A percentile compares a stretch with the other conserved stretches of the same genome.
Conservation (phyloP, 2,797 vertebrate genomes). For the Ciconia nigra region DNA sequence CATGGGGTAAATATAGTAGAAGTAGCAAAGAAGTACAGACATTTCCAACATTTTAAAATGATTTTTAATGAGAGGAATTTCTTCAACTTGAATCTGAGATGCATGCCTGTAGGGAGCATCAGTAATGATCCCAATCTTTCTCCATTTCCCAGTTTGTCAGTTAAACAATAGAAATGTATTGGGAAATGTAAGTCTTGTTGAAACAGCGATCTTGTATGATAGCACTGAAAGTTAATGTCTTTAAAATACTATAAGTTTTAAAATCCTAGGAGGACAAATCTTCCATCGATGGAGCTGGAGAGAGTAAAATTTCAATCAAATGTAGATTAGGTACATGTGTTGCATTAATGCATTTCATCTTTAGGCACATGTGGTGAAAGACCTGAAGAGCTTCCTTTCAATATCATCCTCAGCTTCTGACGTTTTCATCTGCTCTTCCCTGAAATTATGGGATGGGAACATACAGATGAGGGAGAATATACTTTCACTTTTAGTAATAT, state of each 20-base stretch:
- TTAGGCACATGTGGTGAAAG: background rate
- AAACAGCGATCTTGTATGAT: background rate
- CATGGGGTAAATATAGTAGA: background rate
- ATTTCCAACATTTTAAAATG: background rate
- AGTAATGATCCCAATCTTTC: background rate
- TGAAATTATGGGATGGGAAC: conserved; percentile 46
- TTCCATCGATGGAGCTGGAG: conserved; percentile 11
- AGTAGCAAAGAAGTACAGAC: conserved; percentile 38
- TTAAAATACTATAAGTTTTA: conserved; percentile 19
- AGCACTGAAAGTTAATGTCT: conserved; percentile 15
- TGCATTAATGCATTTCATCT: conserved; percentile 38
- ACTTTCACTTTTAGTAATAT: background rate
- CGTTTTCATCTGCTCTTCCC: conserved; percentile 27
- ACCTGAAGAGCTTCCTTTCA: conserved; percentile 53
- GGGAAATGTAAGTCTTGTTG: conserved; percentile 15
- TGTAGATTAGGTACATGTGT: conserved; percentile 25
- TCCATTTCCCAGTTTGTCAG: conserved; percentile 15
- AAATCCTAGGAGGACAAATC: conserved; percentile 25
- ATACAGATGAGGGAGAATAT: conserved; percentile 13
- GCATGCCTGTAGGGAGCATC: conserved; percentile 8
- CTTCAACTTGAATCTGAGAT: background rate
- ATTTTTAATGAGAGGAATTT: conserved; percentile 45
- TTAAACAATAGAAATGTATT: conserved; percentile 21
- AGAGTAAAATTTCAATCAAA: conserved; percentile 43
- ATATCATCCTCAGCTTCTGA: conserved; percentile 44